phyloP scores from a whole-genome alignment of 2,797 vertebrate genomes.

The Rhinoraja longicauda region DNA sequence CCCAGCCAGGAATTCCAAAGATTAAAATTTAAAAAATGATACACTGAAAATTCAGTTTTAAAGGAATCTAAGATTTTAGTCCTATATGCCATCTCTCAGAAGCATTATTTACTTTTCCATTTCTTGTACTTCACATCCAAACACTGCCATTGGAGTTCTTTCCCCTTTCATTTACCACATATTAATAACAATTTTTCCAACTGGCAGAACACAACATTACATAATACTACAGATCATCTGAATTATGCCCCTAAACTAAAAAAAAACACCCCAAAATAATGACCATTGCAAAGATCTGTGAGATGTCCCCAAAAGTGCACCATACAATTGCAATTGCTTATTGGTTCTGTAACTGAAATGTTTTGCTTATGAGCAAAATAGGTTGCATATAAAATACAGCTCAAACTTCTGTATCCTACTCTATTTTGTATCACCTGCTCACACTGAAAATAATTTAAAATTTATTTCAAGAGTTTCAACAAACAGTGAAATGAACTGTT shows the following conservation, averaged over 20 bases:
- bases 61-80: slow-evolving; percentile 11
- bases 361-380: neutral
- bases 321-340: neutral
- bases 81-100: slow-evolving; percentile 36
- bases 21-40: neutral
- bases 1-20: neutral
- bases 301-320: neutral
- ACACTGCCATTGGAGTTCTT: neutral
- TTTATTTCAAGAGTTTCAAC: slow-evolving; percentile 3
- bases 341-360: neutral
- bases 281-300: neutral
- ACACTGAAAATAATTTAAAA: neutral
- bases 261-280: neutral
- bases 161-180: neutral
- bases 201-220: neutral
- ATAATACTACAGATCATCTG: neutral
- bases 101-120: slow-evolving; percentile 28
- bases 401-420: neutral
- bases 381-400: neutral
- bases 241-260: neutral
- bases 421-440: neutral
- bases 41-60: slow-evolving; percentile 4
- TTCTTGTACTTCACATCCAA: neutral
- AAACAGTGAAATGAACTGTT: neutral
- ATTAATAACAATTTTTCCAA: neutral